Conservation (phyloP, 2,888 invertebrate species). For the Drosophila barbarae region DNA sequence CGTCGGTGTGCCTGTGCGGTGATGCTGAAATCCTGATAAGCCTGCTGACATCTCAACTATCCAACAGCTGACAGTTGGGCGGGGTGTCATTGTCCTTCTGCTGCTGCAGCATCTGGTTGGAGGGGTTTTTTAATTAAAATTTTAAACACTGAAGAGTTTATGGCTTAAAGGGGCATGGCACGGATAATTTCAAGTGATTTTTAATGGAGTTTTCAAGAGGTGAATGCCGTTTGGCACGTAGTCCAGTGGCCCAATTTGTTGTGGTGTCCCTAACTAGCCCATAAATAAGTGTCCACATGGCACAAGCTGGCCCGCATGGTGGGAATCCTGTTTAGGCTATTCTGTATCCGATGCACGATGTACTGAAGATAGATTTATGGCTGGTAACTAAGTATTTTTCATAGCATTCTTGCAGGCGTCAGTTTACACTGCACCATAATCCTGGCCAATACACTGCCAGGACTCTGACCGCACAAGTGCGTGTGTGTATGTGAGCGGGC, state of each 20-base stretch:
- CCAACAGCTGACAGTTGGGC: constrained; percentile 19
- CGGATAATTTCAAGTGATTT: constrained; percentile 3
- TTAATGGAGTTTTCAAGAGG: constrained; percentile 7
- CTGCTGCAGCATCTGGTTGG: constrained; percentile 6
- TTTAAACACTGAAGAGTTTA: constrained; percentile 34
- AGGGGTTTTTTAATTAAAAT: constrained; percentile 37
- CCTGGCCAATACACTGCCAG: constrained; percentile 32
- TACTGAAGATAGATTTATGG: constrained; percentile 31
- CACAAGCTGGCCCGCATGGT: constrained; percentile 1
- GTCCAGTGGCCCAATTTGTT: constrained; percentile 5
- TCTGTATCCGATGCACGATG: constrained; percentile 17
- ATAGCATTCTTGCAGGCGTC: constrained; percentile 52
- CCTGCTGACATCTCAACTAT: constrained; percentile 21
- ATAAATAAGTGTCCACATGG: constrained; percentile 15
- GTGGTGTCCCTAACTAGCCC: constrained; percentile 7
- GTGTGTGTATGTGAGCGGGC: constrained; percentile 15
- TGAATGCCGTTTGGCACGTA: neutral
- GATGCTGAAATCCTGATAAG: constrained; percentile 51
- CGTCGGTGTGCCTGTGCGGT: constrained; percentile 23
- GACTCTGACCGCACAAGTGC: constrained; percentile 46
- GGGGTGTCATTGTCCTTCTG: constrained; percentile 2
- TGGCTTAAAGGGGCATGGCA: constrained; percentile 2
- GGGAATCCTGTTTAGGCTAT: constrained; percentile 9
- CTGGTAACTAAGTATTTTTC: constrained; percentile 41
- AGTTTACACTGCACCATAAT: constrained; percentile 54